Percentiles rank a stretch among this genome's conserved stretches.
These are phyloP conservation scores for Caenorhabditis brenneri DNA, from an alignment of 1,140 invertebrate species.

Conservation along the genomic window DNA sequence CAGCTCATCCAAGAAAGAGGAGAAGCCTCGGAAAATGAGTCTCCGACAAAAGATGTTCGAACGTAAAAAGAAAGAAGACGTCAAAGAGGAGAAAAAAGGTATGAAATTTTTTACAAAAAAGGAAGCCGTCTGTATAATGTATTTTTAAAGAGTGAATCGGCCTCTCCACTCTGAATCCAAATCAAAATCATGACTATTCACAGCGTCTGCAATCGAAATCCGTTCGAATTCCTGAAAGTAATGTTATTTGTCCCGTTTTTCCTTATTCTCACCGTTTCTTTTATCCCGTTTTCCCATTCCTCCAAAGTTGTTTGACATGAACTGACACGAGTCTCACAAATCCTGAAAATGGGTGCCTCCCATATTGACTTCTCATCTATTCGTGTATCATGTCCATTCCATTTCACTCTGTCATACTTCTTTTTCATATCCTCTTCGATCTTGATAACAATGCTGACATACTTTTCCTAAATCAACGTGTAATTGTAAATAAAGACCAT, in stretches of 20 bases:
- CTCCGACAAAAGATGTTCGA: not conserved
- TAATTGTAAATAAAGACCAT: conserved; percentile 25
- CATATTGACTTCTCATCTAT: conserved; percentile 1
- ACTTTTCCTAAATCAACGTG: not conserved
- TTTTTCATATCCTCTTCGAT: conserved; percentile 43
- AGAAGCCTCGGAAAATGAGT: not conserved
- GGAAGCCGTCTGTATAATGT: not conserved
- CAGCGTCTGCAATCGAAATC: not conserved
- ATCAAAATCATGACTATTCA: not conserved
- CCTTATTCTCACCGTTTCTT: not conserved
- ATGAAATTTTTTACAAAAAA: not conserved
- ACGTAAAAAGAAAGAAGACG: not conserved
- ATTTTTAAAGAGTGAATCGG: not conserved
- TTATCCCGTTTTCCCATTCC: conserved; percentile 14
- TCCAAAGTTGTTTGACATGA: not conserved
- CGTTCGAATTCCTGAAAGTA: not conserved
- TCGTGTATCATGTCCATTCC: conserved; percentile 27
- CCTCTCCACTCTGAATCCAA: conserved; percentile 3
- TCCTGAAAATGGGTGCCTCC: not conserved
- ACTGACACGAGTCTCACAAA: not conserved
- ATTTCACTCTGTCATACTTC: not conserved
- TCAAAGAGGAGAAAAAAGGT: not conserved
- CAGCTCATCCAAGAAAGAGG: not conserved
- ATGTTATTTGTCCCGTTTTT: not conserved
- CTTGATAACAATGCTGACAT: not conserved